Evolutionary conservation across 1,140 invertebrate genomes (phyloP), one percentile per base, ranked within the genome.

Genomic region (Diprion similis): DNA sequence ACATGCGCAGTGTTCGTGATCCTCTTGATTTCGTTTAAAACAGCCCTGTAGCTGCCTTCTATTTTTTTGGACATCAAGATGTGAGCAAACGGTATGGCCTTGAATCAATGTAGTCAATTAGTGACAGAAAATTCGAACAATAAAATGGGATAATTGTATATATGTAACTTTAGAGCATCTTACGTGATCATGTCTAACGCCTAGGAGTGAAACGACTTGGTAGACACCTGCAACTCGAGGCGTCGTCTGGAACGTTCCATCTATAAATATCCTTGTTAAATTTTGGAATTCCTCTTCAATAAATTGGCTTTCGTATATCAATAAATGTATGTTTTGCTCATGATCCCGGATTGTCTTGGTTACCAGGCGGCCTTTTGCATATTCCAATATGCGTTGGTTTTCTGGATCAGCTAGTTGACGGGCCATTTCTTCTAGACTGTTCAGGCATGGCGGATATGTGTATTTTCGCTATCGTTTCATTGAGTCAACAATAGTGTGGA

Each of bases 81-180:
- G 48, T 72, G 71, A 0, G 64, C 59, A 18, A 72, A 18, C 13
- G 71, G 71, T 72, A 66, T 64, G n/a, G 71, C 71, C 71, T 72
- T 13, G 10, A 66, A 72, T n/a, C 18, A 70, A 51, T 48, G 0
- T 13, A 69, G 10, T 8, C 15, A 69, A 7, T 17, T 69, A 19
- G 64, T 1, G 24, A 70, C 7, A 15, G 10, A 48, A 11, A 18
- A 45, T 1, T 48, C 17, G 24, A 47, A 47, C 19, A 48, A 70
- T 19, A 11, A 51, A 0, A 10, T 51, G 10, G 1, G 18, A 13
- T 70, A 15, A 69, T 69, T 66, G 37, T 66, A 24, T 18, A 66
- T n/a, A 18, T 19, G 66, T 67, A 68, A 46, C 59, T 47, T 17
- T 46, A 17, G 4, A 46, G 47, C 46, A 46, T 48, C 71, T 72